A percentile compares a stretch with the other conserved stretches of the same genome.
Conservation (phyloP, 1,140 invertebrate genomes). For the Trialeurodes vaporariorum region DNA sequence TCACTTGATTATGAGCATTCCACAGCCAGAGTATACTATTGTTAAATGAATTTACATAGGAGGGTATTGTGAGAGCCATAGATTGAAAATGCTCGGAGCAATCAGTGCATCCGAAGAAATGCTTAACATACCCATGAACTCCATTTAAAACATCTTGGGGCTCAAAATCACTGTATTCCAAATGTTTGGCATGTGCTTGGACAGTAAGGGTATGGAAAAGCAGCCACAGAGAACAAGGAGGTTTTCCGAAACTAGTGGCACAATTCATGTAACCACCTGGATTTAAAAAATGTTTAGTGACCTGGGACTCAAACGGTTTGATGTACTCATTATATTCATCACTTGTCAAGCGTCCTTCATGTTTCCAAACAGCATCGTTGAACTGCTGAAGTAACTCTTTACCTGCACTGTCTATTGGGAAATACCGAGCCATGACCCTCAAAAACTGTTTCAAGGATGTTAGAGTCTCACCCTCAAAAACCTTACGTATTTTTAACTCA, state of each 20-base stretch:
- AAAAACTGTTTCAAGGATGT: constrained; percentile 60
- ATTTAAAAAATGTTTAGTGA: background rate
- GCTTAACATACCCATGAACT: constrained; percentile 77
- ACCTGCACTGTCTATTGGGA: constrained; percentile 54
- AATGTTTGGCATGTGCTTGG: constrained; percentile 45
- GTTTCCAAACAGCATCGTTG: constrained; percentile 27
- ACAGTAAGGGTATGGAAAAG: constrained; percentile 90
- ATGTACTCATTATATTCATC: background rate
- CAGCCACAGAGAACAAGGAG: constrained; percentile 90
- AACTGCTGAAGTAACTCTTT: constrained; percentile 48
- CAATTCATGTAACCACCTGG: constrained; percentile 30
- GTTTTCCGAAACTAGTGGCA: constrained; percentile 69
- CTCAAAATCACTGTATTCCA: constrained; percentile 32
- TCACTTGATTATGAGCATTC: constrained; percentile 89
- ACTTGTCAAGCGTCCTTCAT: background rate
- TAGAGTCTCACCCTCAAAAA: constrained; percentile 54
- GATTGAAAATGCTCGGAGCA: constrained; percentile 76
- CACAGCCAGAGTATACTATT: constrained; percentile 87
- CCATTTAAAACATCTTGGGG: constrained; percentile 57
- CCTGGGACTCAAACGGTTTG: background rate
- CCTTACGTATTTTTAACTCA: constrained; percentile 59
- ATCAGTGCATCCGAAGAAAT: constrained; percentile 89
- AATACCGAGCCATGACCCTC: constrained; percentile 52
- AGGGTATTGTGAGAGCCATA: constrained; percentile 60
- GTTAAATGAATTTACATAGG: constrained; percentile 51